Conservation (phyloP, 64 coral and sea anemone species). For the Exaiptasia diaphana region DNA sequence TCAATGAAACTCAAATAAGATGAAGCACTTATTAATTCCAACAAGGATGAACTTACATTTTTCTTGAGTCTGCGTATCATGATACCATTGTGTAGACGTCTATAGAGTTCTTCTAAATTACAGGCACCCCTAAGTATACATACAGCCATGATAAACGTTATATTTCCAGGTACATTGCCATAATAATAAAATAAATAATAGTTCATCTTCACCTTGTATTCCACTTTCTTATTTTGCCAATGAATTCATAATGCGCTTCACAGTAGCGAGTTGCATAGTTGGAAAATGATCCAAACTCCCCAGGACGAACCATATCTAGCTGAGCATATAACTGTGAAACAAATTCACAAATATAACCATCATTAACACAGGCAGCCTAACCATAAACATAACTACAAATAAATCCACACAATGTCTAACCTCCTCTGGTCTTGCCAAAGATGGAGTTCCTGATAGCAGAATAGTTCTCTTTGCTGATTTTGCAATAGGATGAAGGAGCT, state of each 20-base stretch:
- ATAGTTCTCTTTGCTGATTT: conserved; percentile 69
- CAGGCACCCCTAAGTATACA: conserved; percentile 52
- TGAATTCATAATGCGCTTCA: conserved; percentile 63
- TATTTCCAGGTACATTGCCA: too few relatives aligned
- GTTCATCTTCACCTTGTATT: conserved; percentile 69
- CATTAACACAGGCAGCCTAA: not conserved
- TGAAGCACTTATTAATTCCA: too few relatives aligned
- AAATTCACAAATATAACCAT: not conserved
- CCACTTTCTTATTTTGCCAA: conserved; percentile 59
- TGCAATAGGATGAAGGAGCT: conserved; percentile 69
- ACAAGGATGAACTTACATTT: conserved; percentile 71
- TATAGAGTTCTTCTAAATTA: conserved; percentile 66
- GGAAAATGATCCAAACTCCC: conserved; percentile 66
- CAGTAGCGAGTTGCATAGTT: conserved; percentile 85
- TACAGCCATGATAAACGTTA: too few relatives aligned
- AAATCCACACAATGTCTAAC: not conserved
- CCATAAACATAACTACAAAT: not conserved
- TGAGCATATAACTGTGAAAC: conserved; percentile 78
- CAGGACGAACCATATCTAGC: conserved; percentile 77
- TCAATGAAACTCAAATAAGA: too few relatives aligned
- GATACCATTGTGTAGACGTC: conserved; percentile 46
- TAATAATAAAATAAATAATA: too few relatives aligned
- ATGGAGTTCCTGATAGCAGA: conserved; percentile 88
- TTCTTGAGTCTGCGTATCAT: conserved; percentile 85
- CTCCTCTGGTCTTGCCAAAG: conserved; percentile 93